These are phyloP conservation scores for Drosophila pseudotakahashii DNA, from an alignment of 2,888 invertebrate genomes.

Conservation along the genomic window DNA sequence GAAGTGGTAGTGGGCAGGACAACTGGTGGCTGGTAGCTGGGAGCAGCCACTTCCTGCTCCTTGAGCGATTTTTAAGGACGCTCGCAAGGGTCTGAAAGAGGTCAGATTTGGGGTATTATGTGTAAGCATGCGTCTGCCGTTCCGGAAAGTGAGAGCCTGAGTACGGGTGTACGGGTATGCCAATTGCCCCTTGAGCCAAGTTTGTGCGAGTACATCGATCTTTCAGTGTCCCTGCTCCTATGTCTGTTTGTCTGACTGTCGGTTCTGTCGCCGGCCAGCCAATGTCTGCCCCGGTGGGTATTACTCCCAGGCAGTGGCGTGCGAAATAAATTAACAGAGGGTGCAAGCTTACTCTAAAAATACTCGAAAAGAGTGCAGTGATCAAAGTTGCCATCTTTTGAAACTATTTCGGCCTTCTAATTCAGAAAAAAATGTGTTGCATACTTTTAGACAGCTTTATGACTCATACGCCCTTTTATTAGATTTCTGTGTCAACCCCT, in stretches of 20 bases:
- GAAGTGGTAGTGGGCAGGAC: constrained; percentile 9
- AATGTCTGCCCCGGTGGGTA: background rate
- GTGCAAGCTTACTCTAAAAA: too few species aligned
- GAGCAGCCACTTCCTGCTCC: constrained; percentile 1
- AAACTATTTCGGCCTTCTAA: too few species aligned
- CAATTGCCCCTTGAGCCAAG: constrained; percentile 15
- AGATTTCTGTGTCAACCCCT: too few species aligned
- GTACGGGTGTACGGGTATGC: constrained; percentile 6
- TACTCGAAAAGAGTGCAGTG: too few species aligned
- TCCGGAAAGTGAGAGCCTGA: background rate
- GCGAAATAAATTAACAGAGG: too few species aligned
- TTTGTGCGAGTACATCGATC: constrained; percentile 56
- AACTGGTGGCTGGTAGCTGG: constrained; percentile 13
- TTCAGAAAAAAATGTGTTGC: too few species aligned
- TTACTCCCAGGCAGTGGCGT: background rate
- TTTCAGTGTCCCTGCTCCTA: constrained; percentile 41
- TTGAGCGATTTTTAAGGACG: constrained; percentile 3
- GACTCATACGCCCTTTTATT: too few species aligned
- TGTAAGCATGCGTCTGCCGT: constrained; percentile 12
- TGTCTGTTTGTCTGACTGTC: background rate
- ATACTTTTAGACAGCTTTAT: too few species aligned
- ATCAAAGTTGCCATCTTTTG: too few species aligned
- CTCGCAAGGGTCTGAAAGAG: constrained; percentile 5
- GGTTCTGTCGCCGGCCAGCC: background rate
- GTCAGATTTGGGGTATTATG: constrained; percentile 26